Base-by-base conservation (phyloP, 2,888 invertebrate genomes). In the Sicus ferrugineus region DNA sequence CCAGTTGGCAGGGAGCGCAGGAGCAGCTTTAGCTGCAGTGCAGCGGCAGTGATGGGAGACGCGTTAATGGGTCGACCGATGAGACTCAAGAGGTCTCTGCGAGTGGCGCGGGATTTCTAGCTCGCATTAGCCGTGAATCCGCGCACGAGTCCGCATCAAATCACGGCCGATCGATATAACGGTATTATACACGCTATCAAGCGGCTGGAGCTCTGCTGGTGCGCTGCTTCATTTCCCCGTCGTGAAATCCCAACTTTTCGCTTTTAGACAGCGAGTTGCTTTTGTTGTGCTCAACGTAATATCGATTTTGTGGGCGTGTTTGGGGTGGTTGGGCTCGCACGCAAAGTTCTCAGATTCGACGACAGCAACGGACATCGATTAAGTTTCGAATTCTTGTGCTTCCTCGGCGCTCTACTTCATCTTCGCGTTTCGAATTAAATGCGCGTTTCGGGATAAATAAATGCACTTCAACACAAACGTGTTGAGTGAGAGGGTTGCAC, bases 381-480 rank as follows among this genome's bases (percentile, higher is more conserved):
- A n/a, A n/a, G n/a, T n/a, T n/a, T n/a, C n/a, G n/a, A n/a, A n/a
- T n/a, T n/a, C n/a, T n/a, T n/a, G n/a, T n/a, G n/a, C n/a, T n/a
- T n/a, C n/a, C n/a, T n/a, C n/a, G n/a, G n/a, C n/a, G n/a, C n/a
- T n/a, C n/a, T n/a, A n/a, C n/a, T n/a, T n/a, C n/a, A n/a, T 38
- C 7, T 11, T 11, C 6, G 38, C 38, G 6, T 38, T 38, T 6
- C 38, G 6, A 38, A 6, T 38, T 62, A 62, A 62, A 62, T 42
- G 42, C 62, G 19, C 28, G 26, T 26, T 62, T 62, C 16, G 14
- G 2, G 30, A 34, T 14, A 62, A 62, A 46, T 46, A 62, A 62
- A 62, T 62, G 62, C 62, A 62, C 62, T 19, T 16, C 16, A 23
- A 58, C 31, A n/a, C n/a, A n/a, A n/a, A n/a, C n/a, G n/a, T n/a